phyloP scores from a whole-genome alignment of 2,797 vertebrate species.

The Coregonus suidteri region DNA sequence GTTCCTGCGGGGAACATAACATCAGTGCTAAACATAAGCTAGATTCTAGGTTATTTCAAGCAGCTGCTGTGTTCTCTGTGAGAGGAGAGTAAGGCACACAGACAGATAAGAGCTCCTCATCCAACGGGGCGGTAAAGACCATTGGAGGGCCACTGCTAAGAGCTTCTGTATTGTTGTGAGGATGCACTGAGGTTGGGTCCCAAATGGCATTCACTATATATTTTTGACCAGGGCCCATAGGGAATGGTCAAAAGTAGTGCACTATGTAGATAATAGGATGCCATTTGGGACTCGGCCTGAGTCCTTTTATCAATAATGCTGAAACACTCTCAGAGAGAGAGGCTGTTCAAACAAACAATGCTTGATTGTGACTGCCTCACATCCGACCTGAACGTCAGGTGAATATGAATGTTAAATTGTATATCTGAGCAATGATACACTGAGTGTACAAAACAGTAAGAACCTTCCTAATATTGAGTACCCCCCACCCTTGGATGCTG shows the following conservation, averaged over 20 bases:
- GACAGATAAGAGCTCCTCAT: neutral
- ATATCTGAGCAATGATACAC: too few relatives aligned
- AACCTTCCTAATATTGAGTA: too few relatives aligned
- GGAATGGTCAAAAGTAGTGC: neutral
- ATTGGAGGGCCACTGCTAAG: neutral
- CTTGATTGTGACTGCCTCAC: neutral
- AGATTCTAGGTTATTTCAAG: neutral
- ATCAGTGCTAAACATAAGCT: neutral
- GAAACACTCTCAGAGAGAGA: neutral
- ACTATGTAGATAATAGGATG: neutral
- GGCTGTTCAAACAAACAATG: slow-evolving; percentile 11
- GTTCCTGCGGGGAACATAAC: neutral
- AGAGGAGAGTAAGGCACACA: neutral
- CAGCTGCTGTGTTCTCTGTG: neutral
- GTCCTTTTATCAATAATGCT: neutral
- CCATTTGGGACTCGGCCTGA: neutral
- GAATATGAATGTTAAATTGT: neutral
- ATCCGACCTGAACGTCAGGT: neutral
- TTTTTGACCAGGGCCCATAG: neutral
- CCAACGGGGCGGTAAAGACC: neutral
- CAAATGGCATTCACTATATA: neutral
- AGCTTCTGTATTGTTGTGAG: neutral
- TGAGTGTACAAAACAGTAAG: too few relatives aligned
- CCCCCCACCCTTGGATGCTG: too few relatives aligned
- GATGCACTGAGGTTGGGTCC: neutral